Percentiles rank a stretch among this genome's conserved stretches.
Evolutionary conservation across 2,888 invertebrate genomes (phyloP).

Genomic region (Melolontha melolontha): DNA sequence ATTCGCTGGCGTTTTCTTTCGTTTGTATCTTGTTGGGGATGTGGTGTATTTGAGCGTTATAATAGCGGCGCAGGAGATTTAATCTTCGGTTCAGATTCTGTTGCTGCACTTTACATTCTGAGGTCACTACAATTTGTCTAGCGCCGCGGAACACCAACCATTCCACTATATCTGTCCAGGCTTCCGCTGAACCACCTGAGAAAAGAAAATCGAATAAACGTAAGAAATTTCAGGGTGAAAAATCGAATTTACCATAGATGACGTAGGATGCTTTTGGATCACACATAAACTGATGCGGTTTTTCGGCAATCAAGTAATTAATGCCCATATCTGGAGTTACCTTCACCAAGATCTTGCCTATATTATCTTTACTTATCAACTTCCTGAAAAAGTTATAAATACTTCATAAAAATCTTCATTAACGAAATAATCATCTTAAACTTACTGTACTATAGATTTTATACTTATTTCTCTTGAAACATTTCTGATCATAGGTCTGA

Average conservation of each 20-base stretch:
- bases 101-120: conserved; percentile 86
- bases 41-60: conserved; percentile 58
- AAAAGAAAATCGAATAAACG: conserved; percentile 6
- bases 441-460: conserved; percentile 75
- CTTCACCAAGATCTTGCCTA: conserved; percentile 61
- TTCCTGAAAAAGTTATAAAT: conserved; percentile 16
- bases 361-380: conserved; percentile 55
- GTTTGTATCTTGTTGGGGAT: conserved; percentile 57
- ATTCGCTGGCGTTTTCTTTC: conserved; percentile 55
- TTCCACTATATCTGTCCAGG: conserved; percentile 72
- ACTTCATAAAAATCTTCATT: not conserved
- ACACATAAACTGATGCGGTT: conserved; percentile 60
- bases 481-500: conserved; percentile 76
- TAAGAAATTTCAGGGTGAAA: not conserved
- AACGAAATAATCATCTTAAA: conserved; percentile 11
- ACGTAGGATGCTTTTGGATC: conserved; percentile 59
- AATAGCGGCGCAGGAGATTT: conserved; percentile 57
- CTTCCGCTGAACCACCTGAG: conserved; percentile 59
- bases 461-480: conserved; percentile 75
- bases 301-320: conserved; percentile 59
- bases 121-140: conserved; percentile 81
- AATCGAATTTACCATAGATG: conserved; percentile 57
- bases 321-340: conserved; percentile 56
- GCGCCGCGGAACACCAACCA: conserved; percentile 90
- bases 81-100: conserved; percentile 62